Evolutionary conservation across 2,888 invertebrate species (phyloP).

Genomic region (Agonopterix heracliana): DNA sequence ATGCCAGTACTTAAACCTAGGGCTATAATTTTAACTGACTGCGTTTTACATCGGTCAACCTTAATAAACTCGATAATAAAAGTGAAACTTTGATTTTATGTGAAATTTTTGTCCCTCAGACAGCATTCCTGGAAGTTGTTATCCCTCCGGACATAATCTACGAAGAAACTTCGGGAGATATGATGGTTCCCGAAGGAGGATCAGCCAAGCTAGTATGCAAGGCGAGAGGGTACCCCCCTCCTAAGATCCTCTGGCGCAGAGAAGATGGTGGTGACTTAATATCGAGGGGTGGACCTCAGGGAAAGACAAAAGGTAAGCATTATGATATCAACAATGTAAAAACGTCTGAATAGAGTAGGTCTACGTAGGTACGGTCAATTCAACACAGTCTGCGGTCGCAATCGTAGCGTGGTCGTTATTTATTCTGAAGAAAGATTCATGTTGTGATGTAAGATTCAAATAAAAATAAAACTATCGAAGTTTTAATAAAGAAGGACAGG

Average conservation of each 20-base stretch:
- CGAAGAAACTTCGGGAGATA: constrained; percentile 93
- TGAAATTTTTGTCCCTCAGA: constrained; percentile 63
- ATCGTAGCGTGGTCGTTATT: too few species aligned
- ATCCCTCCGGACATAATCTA: constrained; percentile 93
- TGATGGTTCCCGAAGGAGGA: constrained; percentile 96
- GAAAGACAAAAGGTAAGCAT: constrained; percentile 82
- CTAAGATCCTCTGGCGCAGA: constrained; percentile 89
- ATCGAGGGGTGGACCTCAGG: constrained; percentile 82
- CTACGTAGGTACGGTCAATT: too few species aligned
- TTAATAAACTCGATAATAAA: background rate
- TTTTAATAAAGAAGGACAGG: too few species aligned
- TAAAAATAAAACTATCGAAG: too few species aligned
- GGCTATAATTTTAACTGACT: background rate
- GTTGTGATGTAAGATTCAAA: too few species aligned
- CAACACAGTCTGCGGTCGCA: too few species aligned
- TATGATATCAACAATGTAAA: too few species aligned
- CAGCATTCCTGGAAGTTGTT: constrained; percentile 92
- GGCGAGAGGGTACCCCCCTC: constrained; percentile 89
- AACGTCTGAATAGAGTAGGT: too few species aligned
- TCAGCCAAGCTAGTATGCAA: constrained; percentile 91
- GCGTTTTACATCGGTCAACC: constrained; percentile 1
- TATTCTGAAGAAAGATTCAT: too few species aligned
- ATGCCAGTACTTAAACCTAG: too few species aligned
- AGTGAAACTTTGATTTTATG: background rate
- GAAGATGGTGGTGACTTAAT: constrained; percentile 91